phyloP scores from a whole-genome alignment of 2,797 vertebrate species.

The Microctenopoma stevenorrisi region DNA sequence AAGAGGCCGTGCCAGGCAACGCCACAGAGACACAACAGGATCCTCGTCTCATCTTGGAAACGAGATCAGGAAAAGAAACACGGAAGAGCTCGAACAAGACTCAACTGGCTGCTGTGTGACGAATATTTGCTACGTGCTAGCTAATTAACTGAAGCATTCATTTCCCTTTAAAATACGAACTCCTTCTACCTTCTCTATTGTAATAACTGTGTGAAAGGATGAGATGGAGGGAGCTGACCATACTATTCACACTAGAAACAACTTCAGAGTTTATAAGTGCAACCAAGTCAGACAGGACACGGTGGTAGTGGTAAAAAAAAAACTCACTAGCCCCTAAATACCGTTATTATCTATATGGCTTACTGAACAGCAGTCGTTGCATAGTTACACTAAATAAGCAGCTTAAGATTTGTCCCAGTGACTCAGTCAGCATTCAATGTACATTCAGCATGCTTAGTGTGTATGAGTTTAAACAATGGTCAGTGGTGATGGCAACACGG shows the following conservation, averaged over 20 bases:
- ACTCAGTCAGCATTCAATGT: constrained; percentile 52
- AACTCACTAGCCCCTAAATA: constrained; percentile 32
- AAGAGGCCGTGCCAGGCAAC: constrained; percentile 12
- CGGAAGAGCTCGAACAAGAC: constrained; percentile 34
- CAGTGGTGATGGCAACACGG: constrained; percentile 6
- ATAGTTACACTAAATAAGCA: constrained; percentile 45
- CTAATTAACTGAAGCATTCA: neutral
- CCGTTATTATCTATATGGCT: constrained; percentile 56
- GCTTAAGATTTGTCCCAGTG: constrained; percentile 43
- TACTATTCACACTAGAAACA: constrained; percentile 34
- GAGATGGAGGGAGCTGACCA: constrained; percentile 1
- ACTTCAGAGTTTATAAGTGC: neutral
- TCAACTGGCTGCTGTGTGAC: constrained; percentile 12
- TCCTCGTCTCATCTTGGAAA: constrained; percentile 42
- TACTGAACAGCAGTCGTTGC: constrained; percentile 46
- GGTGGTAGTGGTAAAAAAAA: constrained; percentile 5
- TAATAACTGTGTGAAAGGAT: constrained; percentile 12
- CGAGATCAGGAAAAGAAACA: constrained; percentile 38
- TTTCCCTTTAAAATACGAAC: neutral
- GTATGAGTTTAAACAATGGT: constrained; percentile 24
- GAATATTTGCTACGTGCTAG: constrained; percentile 5
- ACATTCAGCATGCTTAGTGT: constrained; percentile 9
- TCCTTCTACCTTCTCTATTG: neutral
- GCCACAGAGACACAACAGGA: constrained; percentile 39
- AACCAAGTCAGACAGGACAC: constrained; percentile 14